phyloP scores from a whole-genome alignment of 2,888 invertebrate genomes.

The Nomada fucata region DNA sequence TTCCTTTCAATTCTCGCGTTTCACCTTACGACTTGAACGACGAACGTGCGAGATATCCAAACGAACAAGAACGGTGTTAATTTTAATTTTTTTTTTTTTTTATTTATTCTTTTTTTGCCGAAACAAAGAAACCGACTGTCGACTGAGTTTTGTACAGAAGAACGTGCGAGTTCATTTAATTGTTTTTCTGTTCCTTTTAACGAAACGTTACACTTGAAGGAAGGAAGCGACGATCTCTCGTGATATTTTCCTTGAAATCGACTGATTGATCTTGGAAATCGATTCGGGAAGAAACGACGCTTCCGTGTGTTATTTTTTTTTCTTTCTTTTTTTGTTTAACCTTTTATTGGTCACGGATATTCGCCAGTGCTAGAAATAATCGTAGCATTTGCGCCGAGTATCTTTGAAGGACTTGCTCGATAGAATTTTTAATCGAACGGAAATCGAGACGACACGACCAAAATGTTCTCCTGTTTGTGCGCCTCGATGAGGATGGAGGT shows the following conservation, averaged over 20 bases:
- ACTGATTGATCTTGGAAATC: constrained; percentile 8
- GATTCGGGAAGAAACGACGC: constrained; percentile 16
- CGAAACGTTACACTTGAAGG: not conserved
- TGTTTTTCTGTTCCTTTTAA: not conserved
- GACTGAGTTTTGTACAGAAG: not conserved
- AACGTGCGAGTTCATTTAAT: constrained; percentile 5
- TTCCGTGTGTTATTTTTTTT: constrained; percentile 1
- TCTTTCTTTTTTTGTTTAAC: not conserved
- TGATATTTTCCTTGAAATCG: constrained; percentile 19
- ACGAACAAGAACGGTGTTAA: constrained; percentile 20
- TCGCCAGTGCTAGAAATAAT: constrained; percentile 68
- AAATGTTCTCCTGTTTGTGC: constrained; percentile 82
- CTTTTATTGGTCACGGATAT: constrained; percentile 52
- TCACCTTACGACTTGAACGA: constrained; percentile 19
- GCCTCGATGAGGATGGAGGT: constrained; percentile 82
- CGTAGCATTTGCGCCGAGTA: constrained; percentile 72
- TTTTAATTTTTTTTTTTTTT: not conserved
- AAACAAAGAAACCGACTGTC: constrained; percentile 15
- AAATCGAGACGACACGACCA: constrained; percentile 51
- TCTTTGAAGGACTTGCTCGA: constrained; percentile 25
- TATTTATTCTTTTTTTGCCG: not conserved
- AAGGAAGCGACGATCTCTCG: constrained; percentile 35
- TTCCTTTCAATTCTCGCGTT: not conserved
- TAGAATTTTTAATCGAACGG: constrained; percentile 18
- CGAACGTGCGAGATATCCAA: constrained; percentile 8